Evolutionary conservation across 1,140 invertebrate genomes (phyloP).

Genomic region (Achatina immaculata): DNA sequence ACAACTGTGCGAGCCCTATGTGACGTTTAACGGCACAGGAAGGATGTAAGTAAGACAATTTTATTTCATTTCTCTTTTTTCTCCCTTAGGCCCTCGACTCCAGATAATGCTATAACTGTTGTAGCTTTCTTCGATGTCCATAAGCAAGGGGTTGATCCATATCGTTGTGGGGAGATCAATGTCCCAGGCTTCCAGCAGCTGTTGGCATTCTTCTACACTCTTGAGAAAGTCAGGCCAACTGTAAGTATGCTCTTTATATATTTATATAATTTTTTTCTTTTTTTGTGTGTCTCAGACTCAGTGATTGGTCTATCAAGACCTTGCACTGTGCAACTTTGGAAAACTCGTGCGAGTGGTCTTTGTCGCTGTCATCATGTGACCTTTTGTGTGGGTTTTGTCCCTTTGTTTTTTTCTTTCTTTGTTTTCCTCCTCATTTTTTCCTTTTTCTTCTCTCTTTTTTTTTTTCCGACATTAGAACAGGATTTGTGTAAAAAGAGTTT

Average conservation of each 20-base stretch:
- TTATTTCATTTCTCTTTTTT: neutral
- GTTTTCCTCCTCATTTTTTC: no score
- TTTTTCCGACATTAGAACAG: no score
- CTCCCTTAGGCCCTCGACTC: neutral
- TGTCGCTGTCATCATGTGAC: neutral
- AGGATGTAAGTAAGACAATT: no score
- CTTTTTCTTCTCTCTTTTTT: no score
- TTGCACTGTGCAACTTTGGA: no score
- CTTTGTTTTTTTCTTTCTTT: no score
- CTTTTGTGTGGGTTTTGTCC: neutral
- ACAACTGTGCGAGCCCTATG: no score
- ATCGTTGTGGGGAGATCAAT: slow-evolving; percentile 59
- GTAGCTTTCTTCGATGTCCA: slow-evolving; percentile 59
- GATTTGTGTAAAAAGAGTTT: no score
- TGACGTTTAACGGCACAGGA: no score
- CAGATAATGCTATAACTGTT: slow-evolving; percentile 10
- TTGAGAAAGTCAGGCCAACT: slow-evolving; percentile 37
- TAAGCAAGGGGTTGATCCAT: slow-evolving; percentile 51
- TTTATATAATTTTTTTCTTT: neutral
- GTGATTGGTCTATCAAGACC: no score
- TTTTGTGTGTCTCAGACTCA: no score
- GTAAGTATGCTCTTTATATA: neutral
- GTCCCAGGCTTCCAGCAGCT: slow-evolving; percentile 52
- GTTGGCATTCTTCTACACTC: slow-evolving; percentile 57
- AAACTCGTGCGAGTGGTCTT: no score